Conservation (phyloP, 1,140 invertebrate species). For the Dinothrombium tinctorium region DNA sequence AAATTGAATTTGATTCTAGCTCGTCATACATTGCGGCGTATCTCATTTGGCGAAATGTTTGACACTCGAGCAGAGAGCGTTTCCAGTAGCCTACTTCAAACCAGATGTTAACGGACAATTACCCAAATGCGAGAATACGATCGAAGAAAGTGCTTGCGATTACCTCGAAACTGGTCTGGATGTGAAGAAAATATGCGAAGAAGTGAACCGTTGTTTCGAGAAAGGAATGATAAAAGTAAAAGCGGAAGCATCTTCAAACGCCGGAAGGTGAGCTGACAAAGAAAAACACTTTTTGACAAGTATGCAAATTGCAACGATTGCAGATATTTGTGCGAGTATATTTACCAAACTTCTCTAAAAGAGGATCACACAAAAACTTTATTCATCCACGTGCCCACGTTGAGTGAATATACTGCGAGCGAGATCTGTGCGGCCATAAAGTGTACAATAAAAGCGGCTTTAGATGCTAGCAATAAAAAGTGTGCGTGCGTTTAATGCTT, state of each 20-base stretch:
- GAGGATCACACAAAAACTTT: too few species aligned
- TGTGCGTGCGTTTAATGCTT: too few species aligned
- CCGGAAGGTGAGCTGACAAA: constrained; percentile 9
- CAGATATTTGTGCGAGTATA: too few species aligned
- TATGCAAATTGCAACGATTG: too few species aligned
- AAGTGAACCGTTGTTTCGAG: constrained; percentile 2
- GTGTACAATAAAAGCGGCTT: too few species aligned
- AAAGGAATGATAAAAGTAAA: background rate
- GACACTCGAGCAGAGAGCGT: constrained; percentile 1
- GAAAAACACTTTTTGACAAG: too few species aligned
- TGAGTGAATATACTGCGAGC: too few species aligned
- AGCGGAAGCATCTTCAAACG: constrained; percentile 2
- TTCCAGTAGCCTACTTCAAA: background rate
- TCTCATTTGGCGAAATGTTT: constrained; percentile 1
- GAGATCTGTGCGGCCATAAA: too few species aligned
- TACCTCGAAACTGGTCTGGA: background rate
- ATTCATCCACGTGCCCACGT: too few species aligned
- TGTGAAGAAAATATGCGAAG: constrained; percentile 1
- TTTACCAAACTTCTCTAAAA: too few species aligned
- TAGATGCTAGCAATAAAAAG: too few species aligned
- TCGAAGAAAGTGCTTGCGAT: background rate
- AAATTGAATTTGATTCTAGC: too few species aligned
- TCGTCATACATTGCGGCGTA: constrained; percentile 9
- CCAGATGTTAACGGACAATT: constrained; percentile 1
- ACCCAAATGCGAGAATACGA: background rate